These are phyloP conservation scores for Spinus pinus DNA, from an alignment of 2,797 vertebrate species.

Conservation along the genomic window DNA sequence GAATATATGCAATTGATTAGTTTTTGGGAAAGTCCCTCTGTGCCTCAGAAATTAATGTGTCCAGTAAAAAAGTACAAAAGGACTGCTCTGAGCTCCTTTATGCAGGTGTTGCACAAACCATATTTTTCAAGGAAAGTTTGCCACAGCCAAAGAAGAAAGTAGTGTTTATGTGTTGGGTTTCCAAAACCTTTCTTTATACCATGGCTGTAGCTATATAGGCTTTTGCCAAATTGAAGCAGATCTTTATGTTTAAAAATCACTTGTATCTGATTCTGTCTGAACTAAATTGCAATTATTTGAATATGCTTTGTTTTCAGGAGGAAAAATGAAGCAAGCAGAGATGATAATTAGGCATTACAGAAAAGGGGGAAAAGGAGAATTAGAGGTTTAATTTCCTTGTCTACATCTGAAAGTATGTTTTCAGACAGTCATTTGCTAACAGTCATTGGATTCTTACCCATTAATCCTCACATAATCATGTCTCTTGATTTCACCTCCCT, in stretches of 20 bases:
- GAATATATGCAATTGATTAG: rapidly evolving
- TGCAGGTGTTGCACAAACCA: neutral
- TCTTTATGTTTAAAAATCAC: neutral
- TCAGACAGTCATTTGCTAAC: neutral
- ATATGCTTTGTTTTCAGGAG: neutral
- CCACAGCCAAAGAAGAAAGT: neutral
- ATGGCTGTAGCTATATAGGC: neutral
- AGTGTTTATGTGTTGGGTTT: neutral
- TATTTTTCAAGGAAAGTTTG: neutral
- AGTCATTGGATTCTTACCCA: neutral
- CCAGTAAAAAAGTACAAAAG: neutral
- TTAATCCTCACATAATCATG: neutral
- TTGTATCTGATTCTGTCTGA: neutral
- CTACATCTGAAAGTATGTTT: neutral
- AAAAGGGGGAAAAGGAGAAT: neutral
- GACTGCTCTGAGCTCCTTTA: neutral
- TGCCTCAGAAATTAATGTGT: neutral
- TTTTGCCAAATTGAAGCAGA: neutral
- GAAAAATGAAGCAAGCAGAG: neutral
- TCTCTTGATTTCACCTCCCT: neutral
- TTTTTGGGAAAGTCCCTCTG: neutral
- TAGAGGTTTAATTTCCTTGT: neutral
- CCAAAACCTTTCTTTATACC: neutral
- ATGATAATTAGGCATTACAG: neutral
- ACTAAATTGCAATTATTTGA: neutral